These are phyloP conservation scores for Rousettus madagascariensis DNA, from an alignment of 2,797 vertebrate genomes.

Conservation along the genomic window DNA sequence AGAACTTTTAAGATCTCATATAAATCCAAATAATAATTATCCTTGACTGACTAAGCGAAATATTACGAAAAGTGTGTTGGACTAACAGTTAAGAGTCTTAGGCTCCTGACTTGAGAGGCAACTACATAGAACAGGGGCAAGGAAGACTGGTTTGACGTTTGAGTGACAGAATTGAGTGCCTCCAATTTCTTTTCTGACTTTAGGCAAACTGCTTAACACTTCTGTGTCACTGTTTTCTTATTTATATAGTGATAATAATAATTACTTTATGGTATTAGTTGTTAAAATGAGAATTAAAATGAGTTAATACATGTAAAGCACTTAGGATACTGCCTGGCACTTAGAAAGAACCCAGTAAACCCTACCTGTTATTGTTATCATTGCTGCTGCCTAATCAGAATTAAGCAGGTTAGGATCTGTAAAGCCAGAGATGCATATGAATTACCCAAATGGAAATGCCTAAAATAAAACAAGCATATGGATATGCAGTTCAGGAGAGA, in stretches of 20 bases:
- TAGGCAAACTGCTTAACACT: neutral
- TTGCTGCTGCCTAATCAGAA: neutral
- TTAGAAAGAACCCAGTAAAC: neutral
- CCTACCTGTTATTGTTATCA: neutral
- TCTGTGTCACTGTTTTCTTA: neutral
- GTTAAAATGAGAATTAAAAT: conserved; percentile 39
- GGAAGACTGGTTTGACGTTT: neutral
- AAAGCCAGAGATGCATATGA: neutral
- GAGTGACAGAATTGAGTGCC: neutral
- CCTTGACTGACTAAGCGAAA: neutral
- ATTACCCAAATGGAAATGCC: neutral
- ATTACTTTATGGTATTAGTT: neutral
- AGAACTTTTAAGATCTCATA: neutral
- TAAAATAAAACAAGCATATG: neutral
- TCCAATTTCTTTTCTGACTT: neutral
- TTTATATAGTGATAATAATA: neutral
- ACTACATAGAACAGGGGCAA: neutral
- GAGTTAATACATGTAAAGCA: neutral
- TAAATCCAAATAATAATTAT: neutral
- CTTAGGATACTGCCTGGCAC: neutral
- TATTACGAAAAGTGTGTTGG: neutral
- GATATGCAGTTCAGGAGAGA: neutral
- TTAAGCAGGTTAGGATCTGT: neutral
- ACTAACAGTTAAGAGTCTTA: neutral
- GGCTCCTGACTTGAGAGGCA: neutral